A percentile compares a stretch with the other conserved stretches of the same genome.
Conservation (phyloP, 2,797 vertebrate species). For the Myotis pilosus region DNA sequence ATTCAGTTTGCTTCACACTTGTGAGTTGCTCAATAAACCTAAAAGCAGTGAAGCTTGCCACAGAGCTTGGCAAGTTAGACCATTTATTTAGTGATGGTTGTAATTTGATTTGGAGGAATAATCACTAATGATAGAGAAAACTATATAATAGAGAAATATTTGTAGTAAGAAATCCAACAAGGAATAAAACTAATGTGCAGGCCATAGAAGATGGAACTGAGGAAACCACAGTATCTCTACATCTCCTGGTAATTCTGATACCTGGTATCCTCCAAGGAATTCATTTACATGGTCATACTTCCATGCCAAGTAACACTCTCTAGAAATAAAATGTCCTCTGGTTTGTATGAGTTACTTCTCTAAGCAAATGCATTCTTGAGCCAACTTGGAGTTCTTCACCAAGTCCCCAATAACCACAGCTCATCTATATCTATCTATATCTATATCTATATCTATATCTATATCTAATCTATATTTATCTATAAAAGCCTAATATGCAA, state of each 20-base stretch:
- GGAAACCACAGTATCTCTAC: no score
- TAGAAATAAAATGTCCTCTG: conserved; percentile 18
- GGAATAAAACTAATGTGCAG: background rate
- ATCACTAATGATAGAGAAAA: background rate
- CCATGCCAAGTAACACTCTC: background rate
- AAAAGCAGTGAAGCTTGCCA: background rate
- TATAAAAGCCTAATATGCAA: no score
- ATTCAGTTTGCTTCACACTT: background rate
- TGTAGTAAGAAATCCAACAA: background rate
- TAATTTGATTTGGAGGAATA: background rate
- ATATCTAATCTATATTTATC: no score
- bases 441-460: no score
- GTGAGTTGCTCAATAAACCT: background rate
- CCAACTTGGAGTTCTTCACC: conserved; percentile 33
- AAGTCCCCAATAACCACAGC: conserved; percentile 33
- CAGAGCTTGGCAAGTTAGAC: background rate
- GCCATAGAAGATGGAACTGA: background rate
- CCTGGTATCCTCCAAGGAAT: background rate
- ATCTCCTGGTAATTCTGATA: background rate
- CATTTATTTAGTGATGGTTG: background rate
- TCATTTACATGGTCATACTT: background rate
- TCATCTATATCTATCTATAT: background rate
- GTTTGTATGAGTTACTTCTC: background rate
- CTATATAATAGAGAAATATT: background rate
- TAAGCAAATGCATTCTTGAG: conserved; percentile 14